Percentiles rank a stretch among this genome's conserved stretches.
These are phyloP conservation scores for Cygnus olor DNA, from an alignment of 2,797 vertebrate species.

Conservation along the genomic window DNA sequence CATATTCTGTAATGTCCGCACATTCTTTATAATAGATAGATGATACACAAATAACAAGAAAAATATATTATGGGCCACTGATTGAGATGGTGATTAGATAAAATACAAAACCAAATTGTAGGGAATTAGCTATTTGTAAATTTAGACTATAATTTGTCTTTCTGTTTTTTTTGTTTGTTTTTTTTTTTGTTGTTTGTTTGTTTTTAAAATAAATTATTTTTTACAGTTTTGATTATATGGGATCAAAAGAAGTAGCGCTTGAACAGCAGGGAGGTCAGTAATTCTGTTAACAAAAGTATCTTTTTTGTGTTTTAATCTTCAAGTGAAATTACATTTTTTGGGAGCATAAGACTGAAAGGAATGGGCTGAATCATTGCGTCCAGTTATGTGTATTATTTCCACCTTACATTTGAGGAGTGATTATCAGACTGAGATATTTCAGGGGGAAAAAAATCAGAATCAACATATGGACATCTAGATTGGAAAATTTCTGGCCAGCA, in stretches of 20 bases:
- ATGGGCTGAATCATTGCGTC: fast-evolving
- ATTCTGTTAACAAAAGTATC: background rate
- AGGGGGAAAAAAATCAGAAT: background rate
- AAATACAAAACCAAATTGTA: fast-evolving
- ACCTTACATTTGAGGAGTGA: background rate
- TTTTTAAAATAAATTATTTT: background rate
- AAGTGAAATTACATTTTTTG: background rate
- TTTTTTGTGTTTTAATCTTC: background rate
- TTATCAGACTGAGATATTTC: background rate
- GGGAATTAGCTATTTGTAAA: background rate
- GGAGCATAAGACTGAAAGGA: background rate
- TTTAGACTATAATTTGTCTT: background rate
- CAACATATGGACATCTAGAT: background rate
- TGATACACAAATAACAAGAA: background rate
- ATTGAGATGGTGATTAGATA: background rate
- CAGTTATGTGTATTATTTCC: background rate
- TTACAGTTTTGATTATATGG: background rate
- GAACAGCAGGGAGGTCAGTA: background rate
- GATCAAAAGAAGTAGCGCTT: background rate
- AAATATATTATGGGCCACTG: background rate
- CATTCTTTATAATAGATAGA: background rate
- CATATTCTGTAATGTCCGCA: background rate
- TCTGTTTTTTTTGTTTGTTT: background rate
- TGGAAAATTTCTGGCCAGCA: background rate
- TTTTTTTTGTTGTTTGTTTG: background rate